Percentiles rank a stretch among this genome's conserved stretches.
Conservation (phyloP, 2,888 invertebrate species). For the Nephrotoma guestfalica region DNA sequence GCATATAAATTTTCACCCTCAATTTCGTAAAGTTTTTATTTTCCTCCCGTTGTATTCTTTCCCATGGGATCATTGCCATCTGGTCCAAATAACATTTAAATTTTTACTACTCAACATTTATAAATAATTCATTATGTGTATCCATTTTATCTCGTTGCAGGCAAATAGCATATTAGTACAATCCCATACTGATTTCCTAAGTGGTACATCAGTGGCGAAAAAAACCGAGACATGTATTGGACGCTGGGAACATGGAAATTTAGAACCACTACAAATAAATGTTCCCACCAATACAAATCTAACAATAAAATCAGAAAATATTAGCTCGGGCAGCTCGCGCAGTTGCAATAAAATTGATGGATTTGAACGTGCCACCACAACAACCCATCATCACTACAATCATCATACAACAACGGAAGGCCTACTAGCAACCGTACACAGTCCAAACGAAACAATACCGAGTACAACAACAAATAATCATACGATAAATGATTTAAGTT, state of each 20-base stretch:
- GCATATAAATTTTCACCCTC: too few species aligned
- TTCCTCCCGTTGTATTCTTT: background rate
- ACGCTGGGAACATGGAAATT: conserved; percentile 14
- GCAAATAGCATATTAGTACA: conserved; percentile 18
- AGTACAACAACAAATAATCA: conserved; percentile 10
- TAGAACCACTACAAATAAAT: conserved; percentile 17
- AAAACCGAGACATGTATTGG: conserved; percentile 16
- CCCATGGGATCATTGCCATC: background rate
- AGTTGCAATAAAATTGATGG: conserved; percentile 9
- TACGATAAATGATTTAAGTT: conserved; percentile 10
- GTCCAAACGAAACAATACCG: conserved; percentile 6
- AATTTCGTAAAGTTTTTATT: too few species aligned
- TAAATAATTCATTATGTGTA: background rate
- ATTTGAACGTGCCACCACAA: conserved; percentile 5
- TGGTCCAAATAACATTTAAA: background rate
- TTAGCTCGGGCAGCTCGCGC: conserved; percentile 13
- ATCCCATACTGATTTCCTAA: conserved; percentile 17
- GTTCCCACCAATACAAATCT: conserved; percentile 14
- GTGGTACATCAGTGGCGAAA: conserved; percentile 14
- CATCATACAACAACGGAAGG: background rate
- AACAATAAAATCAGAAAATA: conserved; percentile 16
- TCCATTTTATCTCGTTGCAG: conserved; percentile 7
- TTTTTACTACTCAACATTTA: background rate
- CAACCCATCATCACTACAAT: conserved; percentile 2
- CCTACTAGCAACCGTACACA: background rate